Percentiles rank a stretch among this genome's conserved stretches.
These are phyloP conservation scores for Pseudomyrmex gracilis DNA, from an alignment of 1,140 invertebrate species.

Conservation along the genomic window DNA sequence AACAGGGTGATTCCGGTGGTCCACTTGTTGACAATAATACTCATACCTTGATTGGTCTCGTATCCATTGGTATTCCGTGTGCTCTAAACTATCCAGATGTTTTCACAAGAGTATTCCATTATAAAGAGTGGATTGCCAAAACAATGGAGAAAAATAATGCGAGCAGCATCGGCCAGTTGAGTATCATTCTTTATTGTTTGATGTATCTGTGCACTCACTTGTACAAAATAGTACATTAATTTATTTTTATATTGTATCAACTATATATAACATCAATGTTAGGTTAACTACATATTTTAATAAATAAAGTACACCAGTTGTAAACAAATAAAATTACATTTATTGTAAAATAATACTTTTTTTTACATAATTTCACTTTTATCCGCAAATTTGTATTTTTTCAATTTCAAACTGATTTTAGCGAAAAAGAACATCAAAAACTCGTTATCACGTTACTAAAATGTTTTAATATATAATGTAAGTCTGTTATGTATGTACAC, in stretches of 20 bases:
- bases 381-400: no score
- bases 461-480: no score
- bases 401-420: no score
- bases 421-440: no score
- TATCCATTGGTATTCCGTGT: background rate
- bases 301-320: background rate
- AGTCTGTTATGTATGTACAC: no score
- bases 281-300: background rate
- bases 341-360: background rate
- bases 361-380: no score
- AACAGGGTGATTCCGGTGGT: constrained; percentile 8
- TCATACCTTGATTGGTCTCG: background rate
- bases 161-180: background rate
- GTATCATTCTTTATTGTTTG: background rate
- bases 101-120: background rate
- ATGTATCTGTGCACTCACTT: constrained; percentile 2
- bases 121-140: background rate
- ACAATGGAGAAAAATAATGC: no score
- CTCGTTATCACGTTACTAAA: no score
- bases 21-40: background rate
- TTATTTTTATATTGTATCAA: background rate
- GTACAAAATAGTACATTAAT: background rate
- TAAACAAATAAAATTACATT: background rate
- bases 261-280: background rate
- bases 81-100: background rate